Evolutionary conservation across 2,888 invertebrate species (phyloP), one percentile per base, ranked within the genome.

Genomic region (Quadroppia sp.): DNA sequence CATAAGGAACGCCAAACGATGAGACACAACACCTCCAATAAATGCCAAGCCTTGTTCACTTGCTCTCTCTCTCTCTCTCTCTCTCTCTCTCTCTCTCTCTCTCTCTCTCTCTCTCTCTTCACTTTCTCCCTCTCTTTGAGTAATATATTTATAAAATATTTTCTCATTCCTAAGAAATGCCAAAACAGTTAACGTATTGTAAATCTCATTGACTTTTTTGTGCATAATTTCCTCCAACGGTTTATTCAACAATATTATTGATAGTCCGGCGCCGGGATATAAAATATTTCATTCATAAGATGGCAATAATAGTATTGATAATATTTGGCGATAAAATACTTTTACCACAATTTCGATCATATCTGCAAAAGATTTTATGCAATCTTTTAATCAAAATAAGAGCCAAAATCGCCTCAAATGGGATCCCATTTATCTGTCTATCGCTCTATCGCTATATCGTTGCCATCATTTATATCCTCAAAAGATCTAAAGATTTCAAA

Each of bases 1-100:
- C 28, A 20, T 56, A 56, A 56, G 56, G 28, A 56, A 28, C 28
- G 53, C 53, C 20, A n/a, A n/a, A n/a, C n/a, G n/a, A n/a, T 36
- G 64, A 64, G 36, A 64, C 64, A 64, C 36, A 32, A 17, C 59
- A 64, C 64, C 64, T 64, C 64, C 64, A 64, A 64, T 64, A 64
- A 64, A 64, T 36, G 64, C 64, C 64, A 64, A 64, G 64, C 64
- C 64, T 64, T 64, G 64, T 64, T 30, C 32, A 64, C 36, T 36
- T 32, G 23, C 28, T 61, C 30, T 30, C 36, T 36, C 64, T 64
- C 64, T 64, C 64, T 64, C 64, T 64, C 64, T 64, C 61, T 61
- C 61, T 61, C 61, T 61, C 61, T 64, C 64, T 64, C 32, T 64
- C 64, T 64, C 64, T 64, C 64, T 64, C 64, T 64, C 64, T 64